Conservation (phyloP, 2,797 vertebrate species). For the Sphaeramia orbicularis region DNA sequence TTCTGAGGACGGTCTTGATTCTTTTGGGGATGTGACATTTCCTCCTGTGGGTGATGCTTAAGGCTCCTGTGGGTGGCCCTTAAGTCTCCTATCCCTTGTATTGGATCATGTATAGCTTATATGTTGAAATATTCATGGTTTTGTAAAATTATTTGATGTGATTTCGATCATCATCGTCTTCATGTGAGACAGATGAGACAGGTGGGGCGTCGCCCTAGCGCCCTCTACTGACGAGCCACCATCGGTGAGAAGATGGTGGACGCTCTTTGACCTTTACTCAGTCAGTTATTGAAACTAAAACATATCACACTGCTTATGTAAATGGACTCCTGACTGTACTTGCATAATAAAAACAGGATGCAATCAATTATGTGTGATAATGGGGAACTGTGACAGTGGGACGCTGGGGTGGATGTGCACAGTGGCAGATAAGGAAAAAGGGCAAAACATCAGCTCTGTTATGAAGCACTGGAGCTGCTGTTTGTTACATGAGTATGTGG, state of each 20-base stretch:
- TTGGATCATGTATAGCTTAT: no score
- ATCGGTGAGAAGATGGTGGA: background rate
- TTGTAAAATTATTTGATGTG: no score
- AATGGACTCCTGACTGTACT: conserved; percentile 44
- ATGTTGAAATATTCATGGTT: no score
- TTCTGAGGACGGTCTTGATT: no score
- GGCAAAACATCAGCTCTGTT: conserved; percentile 35
- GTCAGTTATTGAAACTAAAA: background rate
- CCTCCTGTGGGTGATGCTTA: no score
- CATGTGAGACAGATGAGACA: no score
- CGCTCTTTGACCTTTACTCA: background rate
- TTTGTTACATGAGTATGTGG: conserved; percentile 20
- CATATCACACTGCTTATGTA: conserved; percentile 52
- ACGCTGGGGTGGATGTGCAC: conserved; percentile 15
- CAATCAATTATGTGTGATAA: conserved; percentile 64
- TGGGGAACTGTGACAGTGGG: conserved; percentile 28
- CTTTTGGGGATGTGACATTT: no score
- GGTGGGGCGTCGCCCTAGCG: no score
- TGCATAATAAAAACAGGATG: conserved; percentile 68
- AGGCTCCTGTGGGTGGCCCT: no score
- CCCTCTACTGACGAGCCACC: no score
- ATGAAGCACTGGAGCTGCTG: conserved; percentile 15
- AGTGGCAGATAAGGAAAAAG: conserved; percentile 26
- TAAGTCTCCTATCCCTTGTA: no score
- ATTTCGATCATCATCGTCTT: no score